A percentile compares a stretch with the other conserved stretches of the same genome.
Conservation (phyloP, 2,888 invertebrate genomes). For the Cerastis leucographa region DNA sequence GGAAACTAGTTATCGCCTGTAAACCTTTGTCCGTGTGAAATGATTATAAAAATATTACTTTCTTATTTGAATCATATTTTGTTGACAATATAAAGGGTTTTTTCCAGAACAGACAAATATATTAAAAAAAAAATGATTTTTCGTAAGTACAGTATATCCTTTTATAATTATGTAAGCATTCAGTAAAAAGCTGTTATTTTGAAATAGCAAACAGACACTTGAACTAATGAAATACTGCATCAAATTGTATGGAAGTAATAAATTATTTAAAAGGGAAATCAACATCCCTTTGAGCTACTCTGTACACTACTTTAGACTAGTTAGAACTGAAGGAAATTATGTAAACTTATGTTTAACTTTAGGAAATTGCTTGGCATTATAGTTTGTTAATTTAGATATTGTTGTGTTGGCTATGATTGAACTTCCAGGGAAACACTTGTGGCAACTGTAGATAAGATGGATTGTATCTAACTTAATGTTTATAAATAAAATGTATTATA, state of each 20-base stretch:
- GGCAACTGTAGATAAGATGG: conserved; percentile 83
- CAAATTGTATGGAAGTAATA: conserved; percentile 5
- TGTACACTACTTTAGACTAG: conserved; percentile 15
- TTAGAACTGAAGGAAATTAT: conserved; percentile 39
- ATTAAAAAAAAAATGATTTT: too few species aligned
- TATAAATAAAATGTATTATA: conserved; percentile 82
- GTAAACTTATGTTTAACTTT: conserved; percentile 46
- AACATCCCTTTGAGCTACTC: conserved; percentile 2
- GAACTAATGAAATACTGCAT: conserved; percentile 2
- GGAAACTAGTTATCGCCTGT: too few species aligned
- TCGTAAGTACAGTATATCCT: too few species aligned
- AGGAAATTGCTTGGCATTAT: conserved; percentile 54
- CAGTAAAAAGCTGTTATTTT: too few species aligned
- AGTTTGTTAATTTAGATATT: conserved; percentile 43
- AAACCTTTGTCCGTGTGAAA: too few species aligned
- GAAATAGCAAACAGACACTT: too few species aligned
- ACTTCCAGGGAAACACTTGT: conserved; percentile 82
- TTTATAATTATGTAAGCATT: too few species aligned
- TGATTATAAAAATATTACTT: too few species aligned
- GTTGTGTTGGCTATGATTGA: conserved; percentile 64
- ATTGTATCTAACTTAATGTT: conserved; percentile 72
- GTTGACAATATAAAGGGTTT: too few species aligned
- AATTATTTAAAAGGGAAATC: conserved; percentile 30
- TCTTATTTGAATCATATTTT: too few species aligned
- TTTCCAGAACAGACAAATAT: too few species aligned